A percentile compares a stretch with the other conserved stretches of the same genome.
phyloP scores from a whole-genome alignment of 2,113 vertebrate genomes.

The Calyptomena viridis region DNA sequence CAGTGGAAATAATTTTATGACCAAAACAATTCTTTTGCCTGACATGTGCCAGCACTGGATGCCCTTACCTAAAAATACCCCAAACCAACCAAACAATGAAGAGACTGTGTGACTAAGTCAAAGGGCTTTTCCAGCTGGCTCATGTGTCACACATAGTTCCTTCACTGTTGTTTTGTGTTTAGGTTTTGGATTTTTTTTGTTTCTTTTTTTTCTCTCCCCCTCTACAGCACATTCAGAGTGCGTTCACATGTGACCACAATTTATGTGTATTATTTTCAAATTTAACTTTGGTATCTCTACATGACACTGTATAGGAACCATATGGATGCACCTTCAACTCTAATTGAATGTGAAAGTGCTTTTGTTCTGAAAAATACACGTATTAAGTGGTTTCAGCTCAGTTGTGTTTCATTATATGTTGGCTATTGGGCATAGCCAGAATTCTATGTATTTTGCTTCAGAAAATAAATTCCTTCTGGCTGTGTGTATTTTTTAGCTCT shows the following conservation, averaged over 20 bases:
- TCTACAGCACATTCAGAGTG: not conserved
- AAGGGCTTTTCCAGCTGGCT: slow-evolving; percentile 37
- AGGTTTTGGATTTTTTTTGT: not conserved
- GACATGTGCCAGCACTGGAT: not conserved
- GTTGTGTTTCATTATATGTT: slow-evolving; percentile 23
- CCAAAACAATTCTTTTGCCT: not conserved
- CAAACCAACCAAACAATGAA: not conserved
- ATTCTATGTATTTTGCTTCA: not conserved
- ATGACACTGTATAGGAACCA: not conserved
- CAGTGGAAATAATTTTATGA: not conserved
- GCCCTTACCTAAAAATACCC: not conserved
- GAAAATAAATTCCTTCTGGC: slow-evolving; percentile 31
- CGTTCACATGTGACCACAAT: not conserved
- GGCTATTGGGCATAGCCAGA: not conserved
- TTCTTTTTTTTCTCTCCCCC: not conserved
- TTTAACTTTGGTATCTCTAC: not conserved
- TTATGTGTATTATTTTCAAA: not conserved
- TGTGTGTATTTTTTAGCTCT: not conserved
- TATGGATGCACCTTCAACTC: not conserved
- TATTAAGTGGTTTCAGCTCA: not conserved
- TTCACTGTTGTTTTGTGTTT: not conserved
- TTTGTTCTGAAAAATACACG: slow-evolving; percentile 32
- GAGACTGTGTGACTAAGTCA: not conserved
- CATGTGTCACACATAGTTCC: not conserved
- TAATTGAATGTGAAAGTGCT: not conserved